These are phyloP conservation scores for Acrocephalus scirpaceus DNA, from an alignment of 2,797 vertebrate species.

Conservation along the genomic window DNA sequence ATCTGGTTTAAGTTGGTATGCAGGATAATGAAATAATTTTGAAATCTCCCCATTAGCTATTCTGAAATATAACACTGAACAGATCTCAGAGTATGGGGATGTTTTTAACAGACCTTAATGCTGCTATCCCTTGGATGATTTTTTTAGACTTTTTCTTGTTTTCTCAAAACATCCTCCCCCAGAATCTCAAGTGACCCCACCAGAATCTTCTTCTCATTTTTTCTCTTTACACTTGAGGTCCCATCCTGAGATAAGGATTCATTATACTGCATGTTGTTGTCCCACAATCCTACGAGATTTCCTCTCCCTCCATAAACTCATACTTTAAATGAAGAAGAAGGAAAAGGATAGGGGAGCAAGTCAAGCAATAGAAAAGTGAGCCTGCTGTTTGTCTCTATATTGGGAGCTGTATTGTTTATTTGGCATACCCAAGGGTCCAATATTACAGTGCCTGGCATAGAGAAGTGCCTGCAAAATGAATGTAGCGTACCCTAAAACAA, in stretches of 20 bases:
- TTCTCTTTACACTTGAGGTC: not conserved
- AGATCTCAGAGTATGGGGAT: not conserved
- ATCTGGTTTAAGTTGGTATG: not conserved
- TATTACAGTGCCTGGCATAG: not conserved
- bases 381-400: not conserved
- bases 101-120: not conserved
- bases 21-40: not conserved
- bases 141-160: not conserved
- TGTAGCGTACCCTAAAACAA: not conserved
- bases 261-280: not conserved
- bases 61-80: not conserved
- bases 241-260: not conserved
- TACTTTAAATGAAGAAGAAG: not conserved
- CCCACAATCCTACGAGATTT: not conserved
- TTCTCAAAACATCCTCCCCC: not conserved
- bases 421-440: not conserved
- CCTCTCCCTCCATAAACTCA: not conserved
- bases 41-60: not conserved
- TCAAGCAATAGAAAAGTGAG: not conserved
- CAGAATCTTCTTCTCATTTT: not conserved
- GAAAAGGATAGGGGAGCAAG: not conserved
- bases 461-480: slow-evolving; percentile 1
- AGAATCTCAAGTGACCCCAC: not conserved
- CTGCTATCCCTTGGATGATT: not conserved
- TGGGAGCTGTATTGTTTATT: not conserved